Conservation (phyloP, 2,113 vertebrate genomes). For the Sinosuthora webbiana region DNA sequence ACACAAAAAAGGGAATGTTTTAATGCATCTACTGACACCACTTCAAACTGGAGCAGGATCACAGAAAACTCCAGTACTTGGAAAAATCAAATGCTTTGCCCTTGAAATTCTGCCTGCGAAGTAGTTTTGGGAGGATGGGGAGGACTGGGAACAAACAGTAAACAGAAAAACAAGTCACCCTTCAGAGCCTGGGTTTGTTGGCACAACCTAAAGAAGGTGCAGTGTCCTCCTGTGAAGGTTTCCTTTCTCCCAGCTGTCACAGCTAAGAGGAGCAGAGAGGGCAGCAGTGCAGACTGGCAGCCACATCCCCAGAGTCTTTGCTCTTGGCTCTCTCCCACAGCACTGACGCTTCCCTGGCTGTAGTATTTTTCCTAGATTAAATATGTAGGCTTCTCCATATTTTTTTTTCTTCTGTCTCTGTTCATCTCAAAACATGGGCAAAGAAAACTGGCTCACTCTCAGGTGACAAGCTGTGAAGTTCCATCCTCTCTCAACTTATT, state of each 20-base stretch:
- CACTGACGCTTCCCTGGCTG: not conserved
- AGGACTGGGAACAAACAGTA: not conserved
- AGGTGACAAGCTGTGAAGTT: not conserved
- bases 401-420: not conserved
- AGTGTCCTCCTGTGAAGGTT: not conserved
- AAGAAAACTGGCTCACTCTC: not conserved
- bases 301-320: not conserved
- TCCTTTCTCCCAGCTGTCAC: not conserved
- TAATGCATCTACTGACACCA: constrained; percentile 39
- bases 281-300: not conserved
- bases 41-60: constrained; percentile 41
- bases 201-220: not conserved
- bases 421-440: not conserved
- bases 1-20: constrained; percentile 54
- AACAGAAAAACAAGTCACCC: not conserved
- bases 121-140: not conserved
- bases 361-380: not conserved
- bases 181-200: not conserved
- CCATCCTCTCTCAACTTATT: not conserved
- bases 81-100: constrained; percentile 17
- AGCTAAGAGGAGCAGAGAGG: not conserved
- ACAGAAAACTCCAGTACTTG: constrained; percentile 9
- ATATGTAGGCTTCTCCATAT: not conserved
- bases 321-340: not conserved
- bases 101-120: not conserved